Conservation (phyloP, 2,113 vertebrate genomes). For the Hippocampus comes region DNA sequence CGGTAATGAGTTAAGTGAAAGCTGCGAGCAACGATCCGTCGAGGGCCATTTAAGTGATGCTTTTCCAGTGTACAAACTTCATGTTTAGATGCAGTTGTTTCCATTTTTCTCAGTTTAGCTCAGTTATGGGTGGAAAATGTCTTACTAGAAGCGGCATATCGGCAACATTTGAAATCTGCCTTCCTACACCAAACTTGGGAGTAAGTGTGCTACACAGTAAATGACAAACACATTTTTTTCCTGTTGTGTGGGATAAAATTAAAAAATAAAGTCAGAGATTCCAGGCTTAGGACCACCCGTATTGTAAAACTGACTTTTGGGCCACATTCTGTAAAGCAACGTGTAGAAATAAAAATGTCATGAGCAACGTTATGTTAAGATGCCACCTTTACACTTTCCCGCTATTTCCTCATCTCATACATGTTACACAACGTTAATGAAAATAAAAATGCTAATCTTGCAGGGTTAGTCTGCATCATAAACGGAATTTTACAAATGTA, state of each 20-base stretch:
- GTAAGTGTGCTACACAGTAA: no score
- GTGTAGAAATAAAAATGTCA: neutral
- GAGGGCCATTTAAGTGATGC: neutral
- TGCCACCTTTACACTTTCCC: neutral
- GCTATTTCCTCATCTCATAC: neutral
- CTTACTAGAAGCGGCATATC: neutral
- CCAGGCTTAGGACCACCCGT: no score
- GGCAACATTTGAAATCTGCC: no score
- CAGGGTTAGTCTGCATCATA: no score
- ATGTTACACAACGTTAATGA: no score
- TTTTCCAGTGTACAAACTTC: neutral
- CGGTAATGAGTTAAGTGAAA: constrained; percentile 12
- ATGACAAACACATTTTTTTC: no score
- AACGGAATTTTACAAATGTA: no score
- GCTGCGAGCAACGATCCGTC: neutral
- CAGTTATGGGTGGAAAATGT: neutral
- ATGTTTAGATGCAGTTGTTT: neutral
- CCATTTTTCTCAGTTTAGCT: neutral
- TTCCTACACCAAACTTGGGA: no score
- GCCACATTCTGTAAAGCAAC: neutral
- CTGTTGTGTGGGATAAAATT: no score
- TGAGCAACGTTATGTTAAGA: neutral
- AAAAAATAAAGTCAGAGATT: no score
- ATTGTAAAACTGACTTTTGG: no score
- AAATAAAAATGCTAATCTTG: no score